These are phyloP conservation scores for Bombus pyrosoma DNA, from an alignment of 1,140 invertebrate species.

Conservation along the genomic window DNA sequence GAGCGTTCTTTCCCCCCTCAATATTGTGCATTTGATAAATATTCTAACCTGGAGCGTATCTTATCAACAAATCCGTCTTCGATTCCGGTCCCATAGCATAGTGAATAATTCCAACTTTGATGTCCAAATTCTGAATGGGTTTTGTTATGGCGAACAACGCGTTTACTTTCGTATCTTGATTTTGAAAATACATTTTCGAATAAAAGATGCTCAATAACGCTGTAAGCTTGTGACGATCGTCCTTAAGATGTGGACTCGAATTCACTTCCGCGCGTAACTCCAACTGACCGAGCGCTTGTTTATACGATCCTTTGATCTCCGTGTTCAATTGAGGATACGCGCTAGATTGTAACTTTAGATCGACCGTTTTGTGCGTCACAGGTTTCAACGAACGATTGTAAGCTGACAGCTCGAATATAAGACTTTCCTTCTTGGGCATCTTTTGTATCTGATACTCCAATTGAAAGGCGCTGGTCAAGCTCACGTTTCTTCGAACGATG, in stretches of 20 bases:
- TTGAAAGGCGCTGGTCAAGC: conserved; percentile 84
- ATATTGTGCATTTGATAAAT: no score
- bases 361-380: conserved; percentile 84
- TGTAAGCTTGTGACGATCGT: conserved; percentile 84
- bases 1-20: fast-evolving
- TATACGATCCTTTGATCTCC: conserved; percentile 85
- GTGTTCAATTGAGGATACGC: conserved; percentile 91
- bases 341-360: conserved; percentile 87
- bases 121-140: conserved; percentile 81
- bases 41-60: conserved; percentile 80
- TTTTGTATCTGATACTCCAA: conserved; percentile 87
- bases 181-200: conserved; percentile 81
- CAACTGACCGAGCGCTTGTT: conserved; percentile 83
- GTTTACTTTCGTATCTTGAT: conserved; percentile 79
- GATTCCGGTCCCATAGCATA: conserved; percentile 73
- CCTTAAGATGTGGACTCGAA: conserved; percentile 80
- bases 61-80: conserved; percentile 76
- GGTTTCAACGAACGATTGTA: conserved; percentile 85
- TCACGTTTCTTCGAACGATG: conserved; percentile 83
- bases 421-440: conserved; percentile 85
- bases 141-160: conserved; percentile 80
- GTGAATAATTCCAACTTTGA: conserved; percentile 80
- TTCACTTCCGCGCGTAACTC: conserved; percentile 83
- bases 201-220: conserved; percentile 83
- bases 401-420: conserved; percentile 86